A percentile compares a stretch with the other conserved stretches of the same genome.
These are phyloP conservation scores for Callyntrura guangdongensis DNA, from an alignment of 2,888 invertebrate genomes.

Conservation along the genomic window DNA sequence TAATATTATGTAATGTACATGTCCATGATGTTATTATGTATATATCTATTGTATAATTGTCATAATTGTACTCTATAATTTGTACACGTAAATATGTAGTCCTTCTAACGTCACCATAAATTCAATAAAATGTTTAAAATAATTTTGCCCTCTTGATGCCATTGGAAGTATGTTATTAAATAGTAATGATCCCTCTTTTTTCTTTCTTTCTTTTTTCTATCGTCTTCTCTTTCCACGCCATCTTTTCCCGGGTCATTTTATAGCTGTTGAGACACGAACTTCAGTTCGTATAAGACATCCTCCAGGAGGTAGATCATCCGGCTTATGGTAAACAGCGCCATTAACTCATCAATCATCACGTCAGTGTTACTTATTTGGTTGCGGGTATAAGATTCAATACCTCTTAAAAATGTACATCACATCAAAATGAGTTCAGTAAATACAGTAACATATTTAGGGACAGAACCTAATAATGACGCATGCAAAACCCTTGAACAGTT, in stretches of 20 bases:
- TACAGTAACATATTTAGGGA: not conserved
- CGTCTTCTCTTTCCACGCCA: not conserved
- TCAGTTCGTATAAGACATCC: constrained; percentile 95
- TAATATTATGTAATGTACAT: too few species aligned
- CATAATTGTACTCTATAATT: too few species aligned
- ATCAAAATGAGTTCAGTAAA: not conserved
- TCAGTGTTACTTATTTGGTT: too few species aligned
- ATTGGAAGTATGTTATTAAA: too few species aligned
- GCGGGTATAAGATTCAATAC: not conserved
- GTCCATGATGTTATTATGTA: too few species aligned
- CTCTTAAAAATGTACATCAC: not conserved
- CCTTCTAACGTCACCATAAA: too few species aligned
- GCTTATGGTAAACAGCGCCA: constrained; percentile 85
- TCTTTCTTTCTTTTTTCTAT: not conserved
- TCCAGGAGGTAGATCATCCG: constrained; percentile 95
- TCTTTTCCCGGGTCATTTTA: constrained; percentile 71
- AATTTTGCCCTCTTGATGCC: too few species aligned
- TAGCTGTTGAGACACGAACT: constrained; percentile 91
- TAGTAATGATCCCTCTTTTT: not conserved
- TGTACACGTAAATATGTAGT: too few species aligned
- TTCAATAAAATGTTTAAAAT: too few species aligned
- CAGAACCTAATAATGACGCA: not conserved
- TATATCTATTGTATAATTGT: too few species aligned
- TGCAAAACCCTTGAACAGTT: not conserved
- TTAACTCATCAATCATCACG: not conserved